Evolutionary conservation across 2,888 invertebrate species (phyloP).

Genomic region (Andrena marginata): DNA sequence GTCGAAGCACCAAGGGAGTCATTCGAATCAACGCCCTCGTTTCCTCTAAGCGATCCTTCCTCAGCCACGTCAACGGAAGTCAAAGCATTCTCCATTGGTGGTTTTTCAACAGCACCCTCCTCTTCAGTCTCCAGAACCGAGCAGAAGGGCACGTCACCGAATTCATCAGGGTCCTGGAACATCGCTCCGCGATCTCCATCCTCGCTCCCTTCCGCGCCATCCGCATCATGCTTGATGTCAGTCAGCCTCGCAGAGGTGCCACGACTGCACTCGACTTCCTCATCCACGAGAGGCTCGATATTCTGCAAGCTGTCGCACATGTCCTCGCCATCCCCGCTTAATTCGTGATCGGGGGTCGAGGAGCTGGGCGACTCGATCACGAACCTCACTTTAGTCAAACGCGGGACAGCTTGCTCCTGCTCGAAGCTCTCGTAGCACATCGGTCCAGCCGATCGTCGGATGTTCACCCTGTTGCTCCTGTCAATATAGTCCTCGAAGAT

Average conservation of each 20-base stretch:
- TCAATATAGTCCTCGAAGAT: conserved; percentile 82
- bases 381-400: conserved; percentile 76
- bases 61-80: not conserved
- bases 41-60: not conserved
- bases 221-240: conserved; percentile 32
- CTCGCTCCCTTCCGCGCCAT: not conserved
- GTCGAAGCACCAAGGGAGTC: not conserved
- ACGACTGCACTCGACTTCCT: not conserved
- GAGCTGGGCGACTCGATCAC: conserved; percentile 76
- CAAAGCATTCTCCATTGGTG: not conserved
- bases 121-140: conserved; percentile 27
- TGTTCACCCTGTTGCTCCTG: conserved; percentile 70
- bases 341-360: conserved; percentile 64
- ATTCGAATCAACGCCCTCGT: not conserved
- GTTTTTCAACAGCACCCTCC: not conserved
- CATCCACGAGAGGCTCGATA: conserved; percentile 29
- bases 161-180: conserved; percentile 8
- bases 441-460: conserved; percentile 46
- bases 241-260: conserved; percentile 11
- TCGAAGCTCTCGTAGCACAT: conserved; percentile 51
- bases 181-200: not conserved
- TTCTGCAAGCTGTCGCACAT: conserved; percentile 32
- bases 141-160: conserved; percentile 44
- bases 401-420: conserved; percentile 37
- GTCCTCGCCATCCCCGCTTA: conserved; percentile 19